Evolutionary conservation across 2,888 invertebrate species (phyloP).

Genomic region (Cylloceria caligata): DNA sequence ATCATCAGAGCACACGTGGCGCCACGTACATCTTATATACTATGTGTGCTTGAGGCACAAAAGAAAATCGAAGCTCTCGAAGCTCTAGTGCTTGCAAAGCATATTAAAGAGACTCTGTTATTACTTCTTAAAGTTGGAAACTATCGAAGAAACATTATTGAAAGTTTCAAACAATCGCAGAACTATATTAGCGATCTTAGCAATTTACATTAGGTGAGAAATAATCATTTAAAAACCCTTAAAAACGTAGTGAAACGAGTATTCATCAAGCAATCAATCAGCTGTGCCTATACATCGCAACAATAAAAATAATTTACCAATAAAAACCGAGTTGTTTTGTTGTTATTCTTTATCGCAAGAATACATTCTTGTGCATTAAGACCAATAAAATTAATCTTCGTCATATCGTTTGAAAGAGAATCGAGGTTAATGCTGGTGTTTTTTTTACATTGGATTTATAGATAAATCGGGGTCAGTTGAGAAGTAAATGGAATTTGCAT

Average conservation of each 20-base stretch:
- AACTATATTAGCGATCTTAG: neutral
- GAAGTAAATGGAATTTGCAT: too few species aligned
- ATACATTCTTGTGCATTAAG: too few species aligned
- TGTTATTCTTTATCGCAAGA: too few species aligned
- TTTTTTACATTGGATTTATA: too few species aligned
- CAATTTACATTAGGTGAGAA: neutral
- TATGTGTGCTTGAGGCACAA: neutral
- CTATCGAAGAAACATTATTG: neutral
- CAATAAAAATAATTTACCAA: too few species aligned
- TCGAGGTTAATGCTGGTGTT: too few species aligned
- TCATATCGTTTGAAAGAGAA: too few species aligned
- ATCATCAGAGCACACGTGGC: constrained; percentile 15
- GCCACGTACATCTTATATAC: neutral
- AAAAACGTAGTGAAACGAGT: neutral
- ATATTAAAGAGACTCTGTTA: constrained; percentile 41
- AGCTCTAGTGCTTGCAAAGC: neutral
- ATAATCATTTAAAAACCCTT: neutral
- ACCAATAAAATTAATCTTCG: too few species aligned
- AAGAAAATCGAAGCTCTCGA: constrained; percentile 36
- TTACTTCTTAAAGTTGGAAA: constrained; percentile 2
- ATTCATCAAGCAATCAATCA: neutral
- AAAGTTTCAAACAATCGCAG: neutral
- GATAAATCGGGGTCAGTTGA: too few species aligned
- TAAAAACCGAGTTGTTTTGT: too few species aligned
- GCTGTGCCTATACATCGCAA: constrained; percentile 30